Conservation (phyloP, 2,888 invertebrate genomes). For the Drosophila ustulata region DNA sequence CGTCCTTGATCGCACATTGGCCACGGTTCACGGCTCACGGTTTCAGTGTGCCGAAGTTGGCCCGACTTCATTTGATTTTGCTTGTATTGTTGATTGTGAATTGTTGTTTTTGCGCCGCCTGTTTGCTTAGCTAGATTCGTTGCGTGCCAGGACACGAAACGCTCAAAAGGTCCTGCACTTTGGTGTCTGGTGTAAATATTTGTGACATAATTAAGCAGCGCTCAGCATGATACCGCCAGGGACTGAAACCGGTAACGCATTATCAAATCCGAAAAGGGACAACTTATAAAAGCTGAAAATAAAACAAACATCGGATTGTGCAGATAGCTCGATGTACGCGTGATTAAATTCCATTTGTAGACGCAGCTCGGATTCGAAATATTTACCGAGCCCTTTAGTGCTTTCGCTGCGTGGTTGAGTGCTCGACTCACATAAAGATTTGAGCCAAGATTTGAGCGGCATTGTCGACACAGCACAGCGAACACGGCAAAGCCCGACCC, state of each 20-base stretch:
- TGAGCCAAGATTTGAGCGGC: conserved; percentile 63
- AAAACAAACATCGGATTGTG: conserved; percentile 70
- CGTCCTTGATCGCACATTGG: conserved; percentile 66
- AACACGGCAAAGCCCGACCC: neutral
- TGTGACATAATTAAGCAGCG: conserved; percentile 78
- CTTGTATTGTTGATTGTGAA: conserved; percentile 31
- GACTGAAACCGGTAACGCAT: conserved; percentile 47
- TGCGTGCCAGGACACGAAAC: conserved; percentile 68
- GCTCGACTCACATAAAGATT: conserved; percentile 74
- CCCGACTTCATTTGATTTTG: conserved; percentile 63
- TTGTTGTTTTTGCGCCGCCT: conserved; percentile 41
- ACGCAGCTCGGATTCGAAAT: conserved; percentile 50
- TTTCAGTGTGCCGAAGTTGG: conserved; percentile 28
- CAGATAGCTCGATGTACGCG: conserved; percentile 64
- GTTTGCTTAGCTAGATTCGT: conserved; percentile 62
- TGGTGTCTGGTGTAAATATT: conserved; percentile 74
- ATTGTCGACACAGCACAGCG: conserved; percentile 18
- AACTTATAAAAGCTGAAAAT: conserved; percentile 65
- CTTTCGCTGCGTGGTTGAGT: conserved; percentile 57
- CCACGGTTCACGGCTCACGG: conserved; percentile 5
- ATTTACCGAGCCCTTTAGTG: conserved; percentile 69
- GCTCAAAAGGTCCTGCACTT: conserved; percentile 56
- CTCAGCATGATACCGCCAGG: conserved; percentile 56
- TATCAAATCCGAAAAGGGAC: conserved; percentile 68
- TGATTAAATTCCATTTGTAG: conserved; percentile 80